phyloP scores from a whole-genome alignment of 2,113 vertebrate genomes.

The Sciurus niger region DNA sequence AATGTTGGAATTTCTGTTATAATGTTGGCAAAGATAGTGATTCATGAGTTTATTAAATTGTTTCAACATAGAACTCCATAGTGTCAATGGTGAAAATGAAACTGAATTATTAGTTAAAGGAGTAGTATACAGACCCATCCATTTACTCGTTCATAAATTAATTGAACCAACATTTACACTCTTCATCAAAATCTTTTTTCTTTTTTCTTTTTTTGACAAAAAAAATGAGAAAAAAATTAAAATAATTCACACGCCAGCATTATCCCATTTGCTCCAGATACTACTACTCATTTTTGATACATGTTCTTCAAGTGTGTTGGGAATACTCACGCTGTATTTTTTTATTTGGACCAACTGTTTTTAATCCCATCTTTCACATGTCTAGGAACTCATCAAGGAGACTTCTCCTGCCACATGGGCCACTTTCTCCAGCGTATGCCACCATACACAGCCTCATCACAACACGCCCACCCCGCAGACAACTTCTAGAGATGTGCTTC shows the following conservation, averaged over 20 bases:
- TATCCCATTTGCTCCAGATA: too few relatives aligned
- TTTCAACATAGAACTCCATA: background rate
- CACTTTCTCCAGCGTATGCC: too few relatives aligned
- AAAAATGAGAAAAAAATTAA: too few relatives aligned
- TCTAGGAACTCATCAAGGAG: too few relatives aligned
- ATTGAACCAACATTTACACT: background rate
- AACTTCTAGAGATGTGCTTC: background rate
- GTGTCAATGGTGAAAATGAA: background rate
- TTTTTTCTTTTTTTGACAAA: background rate
- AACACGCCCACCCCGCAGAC: background rate
- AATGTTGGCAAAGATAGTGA: background rate
- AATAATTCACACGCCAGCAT: too few relatives aligned
- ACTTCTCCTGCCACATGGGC: too few relatives aligned
- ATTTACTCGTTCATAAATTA: slow-evolving; percentile 11
- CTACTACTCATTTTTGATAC: too few relatives aligned
- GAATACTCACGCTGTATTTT: too few relatives aligned
- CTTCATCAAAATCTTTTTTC: background rate
- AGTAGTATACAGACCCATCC: background rate
- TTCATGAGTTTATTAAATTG: background rate
- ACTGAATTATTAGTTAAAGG: slow-evolving; percentile 40
- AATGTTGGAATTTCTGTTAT: background rate
- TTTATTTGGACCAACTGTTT: too few relatives aligned
- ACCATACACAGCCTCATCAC: too few relatives aligned
- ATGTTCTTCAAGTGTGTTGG: too few relatives aligned
- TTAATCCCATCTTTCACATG: too few relatives aligned